Base-by-base conservation (phyloP, 37 sponge, comb jelly and placozoan genomes). In the Beroe forskalii region DNA sequence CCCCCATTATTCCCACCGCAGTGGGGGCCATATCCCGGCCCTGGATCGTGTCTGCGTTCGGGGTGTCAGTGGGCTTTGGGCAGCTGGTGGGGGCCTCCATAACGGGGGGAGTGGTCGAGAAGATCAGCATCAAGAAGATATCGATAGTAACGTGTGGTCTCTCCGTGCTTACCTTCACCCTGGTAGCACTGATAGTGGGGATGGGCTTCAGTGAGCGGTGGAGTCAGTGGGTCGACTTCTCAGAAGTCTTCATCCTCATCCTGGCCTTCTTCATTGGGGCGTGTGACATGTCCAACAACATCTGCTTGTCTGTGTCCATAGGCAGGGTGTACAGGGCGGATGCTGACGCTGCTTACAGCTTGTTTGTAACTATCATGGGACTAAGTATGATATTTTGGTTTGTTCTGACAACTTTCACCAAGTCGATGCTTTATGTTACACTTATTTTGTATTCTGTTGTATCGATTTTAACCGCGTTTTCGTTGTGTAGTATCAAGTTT, bases 221-320 rank as follows among this genome's bases (percentile, higher is more conserved):
- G 86, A 44, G 25, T 22, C 55, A 80, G 55, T 80, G 86, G 86
- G 40, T 35, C 20, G 20, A 32, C 24, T 42, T 80, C 48, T 44
- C 55, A n/a, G 86, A 80, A 25, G 48, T 20, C 0, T 3, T 80
- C 17, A 44, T 80, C n/a, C 40, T 80, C 20, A 17, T 41, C 31
- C 86, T 80, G 27, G 86, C 55, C 0, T 41, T 41, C 55, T 80
- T 41, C 30, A 80, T 80, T 9, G 86, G 86, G 40, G 86, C 86
- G n/a, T 80, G 86, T 43, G 86, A 80, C 40, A 80, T 80, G 86
- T 41, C 55, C 55, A 80, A 80, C 55, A 80, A 80, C 42, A 48
- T 80, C 48, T 80, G 86, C 22, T 27, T 80, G 35, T 44, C 86
- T 9, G 86, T 80, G 12, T 20, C 55, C 3, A 80, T 80, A 80